Evolutionary conservation across 2,113 vertebrate species (phyloP).

Genomic region (Oenanthe melanoleuca): DNA sequence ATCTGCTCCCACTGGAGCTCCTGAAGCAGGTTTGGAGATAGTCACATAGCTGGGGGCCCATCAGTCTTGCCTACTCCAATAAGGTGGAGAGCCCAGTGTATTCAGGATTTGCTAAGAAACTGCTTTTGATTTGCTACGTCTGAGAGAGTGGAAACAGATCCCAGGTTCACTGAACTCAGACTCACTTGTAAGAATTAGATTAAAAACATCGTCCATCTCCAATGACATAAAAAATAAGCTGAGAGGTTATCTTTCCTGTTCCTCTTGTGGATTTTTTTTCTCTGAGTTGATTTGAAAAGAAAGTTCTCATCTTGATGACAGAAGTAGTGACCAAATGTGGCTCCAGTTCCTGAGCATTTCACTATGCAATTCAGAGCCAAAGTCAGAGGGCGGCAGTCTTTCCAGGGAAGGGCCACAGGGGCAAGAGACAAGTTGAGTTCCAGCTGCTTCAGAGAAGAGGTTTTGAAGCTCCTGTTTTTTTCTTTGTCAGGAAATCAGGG

Average conservation of each 20-base stretch:
- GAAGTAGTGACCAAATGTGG: not conserved
- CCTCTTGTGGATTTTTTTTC: not conserved
- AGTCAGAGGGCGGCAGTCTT: not conserved
- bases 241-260: not conserved
- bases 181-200: not conserved
- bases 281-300: constrained; percentile 5
- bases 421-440: not conserved
- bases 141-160: not conserved
- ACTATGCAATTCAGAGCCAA: not conserved
- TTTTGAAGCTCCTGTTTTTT: not conserved
- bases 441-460: not conserved
- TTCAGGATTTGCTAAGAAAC: not conserved
- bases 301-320: not conserved
- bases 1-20: not conserved
- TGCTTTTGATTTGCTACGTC: fast-evolving
- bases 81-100: not conserved
- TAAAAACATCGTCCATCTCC: not conserved
- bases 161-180: not conserved
- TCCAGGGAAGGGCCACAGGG: not conserved
- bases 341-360: not conserved
- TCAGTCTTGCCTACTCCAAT: not conserved
- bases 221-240: not conserved
- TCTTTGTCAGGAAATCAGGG: not conserved
- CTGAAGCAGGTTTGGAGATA: not conserved
- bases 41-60: not conserved